These are phyloP conservation scores for Argopecten irradians DNA, from an alignment of 1,140 invertebrate species.

Conservation along the genomic window DNA sequence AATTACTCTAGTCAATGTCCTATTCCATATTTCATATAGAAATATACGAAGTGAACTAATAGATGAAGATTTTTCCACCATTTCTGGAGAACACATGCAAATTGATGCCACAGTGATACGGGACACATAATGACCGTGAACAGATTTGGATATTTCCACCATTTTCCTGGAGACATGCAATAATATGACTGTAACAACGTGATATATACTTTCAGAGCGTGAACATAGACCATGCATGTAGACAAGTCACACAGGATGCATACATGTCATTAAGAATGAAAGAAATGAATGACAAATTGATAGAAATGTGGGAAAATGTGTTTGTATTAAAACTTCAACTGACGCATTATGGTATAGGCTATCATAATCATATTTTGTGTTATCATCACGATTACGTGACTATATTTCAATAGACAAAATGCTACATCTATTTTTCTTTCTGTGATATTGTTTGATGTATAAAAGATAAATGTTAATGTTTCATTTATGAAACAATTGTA, in stretches of 20 bases:
- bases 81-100: neutral
- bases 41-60: neutral
- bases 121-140: neutral
- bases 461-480: no score
- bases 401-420: no score
- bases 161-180: neutral
- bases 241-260: neutral
- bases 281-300: no score
- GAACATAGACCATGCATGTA: neutral
- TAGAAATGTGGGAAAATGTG: no score
- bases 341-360: no score
- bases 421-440: no score
- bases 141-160: neutral
- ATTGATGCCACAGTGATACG: neutral
- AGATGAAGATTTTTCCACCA: neutral
- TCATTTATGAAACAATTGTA: no score
- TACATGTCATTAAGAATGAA: no score
- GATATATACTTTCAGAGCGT: neutral
- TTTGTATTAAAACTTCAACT: no score
- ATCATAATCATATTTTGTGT: no score
- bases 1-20: neutral
- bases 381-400: no score
- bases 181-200: neutral
- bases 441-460: no score
- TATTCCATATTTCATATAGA: neutral